Evolutionary conservation across 2,113 vertebrate genomes (phyloP), one percentile per base, ranked within the genome.

Genomic region (Cryptomyrus ogoouensis): DNA sequence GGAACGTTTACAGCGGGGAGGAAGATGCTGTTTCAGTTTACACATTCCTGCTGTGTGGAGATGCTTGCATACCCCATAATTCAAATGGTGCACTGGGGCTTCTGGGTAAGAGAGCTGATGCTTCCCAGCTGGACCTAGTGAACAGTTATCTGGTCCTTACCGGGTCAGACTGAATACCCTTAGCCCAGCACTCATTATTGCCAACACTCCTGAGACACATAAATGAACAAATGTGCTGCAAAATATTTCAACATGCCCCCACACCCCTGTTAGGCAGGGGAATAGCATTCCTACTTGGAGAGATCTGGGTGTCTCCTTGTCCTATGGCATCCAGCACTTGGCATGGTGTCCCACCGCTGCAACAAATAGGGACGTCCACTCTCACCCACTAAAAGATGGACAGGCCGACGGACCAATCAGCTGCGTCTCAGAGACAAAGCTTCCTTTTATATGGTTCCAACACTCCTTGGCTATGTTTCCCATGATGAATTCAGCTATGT

Each of bases 151-250:
- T 83, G 46, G 24, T 83, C 70, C 47, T 49, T 35, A 52, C 88
- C 12, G 50, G 88, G 88, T 89, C 88, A 53, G 49, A 83, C 27
- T 89, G 88, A 89, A 77, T 89, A 53, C 46, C 70, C 66, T 83
- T 83, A 83, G 88, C 39, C 50, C 27, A 83, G 49, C 19, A 89
- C 35, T 56, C 74, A 35, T 83, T 47, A 39, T 35, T 53, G 88
- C 31, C 74, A 83, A n/a, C 27, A 24, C 53, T 88, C 83, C 31
- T 17, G 7, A 66, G 44, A 66, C 52, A 66, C 44, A 70, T n/a
- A 24, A 7, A 19, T 85, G 24, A 21, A 90, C 27, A 86, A 52
- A 70, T 46, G 53, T 39, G 42, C 35, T 19, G 39, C 15, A 52
- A 77, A 86, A 27, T 47, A n/a, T 86, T 46, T 90, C 39, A 47